Evolutionary conservation across 2,888 invertebrate genomes (phyloP), one percentile per base, ranked within the genome.

Genomic region (Hypolimnas misippus): DNA sequence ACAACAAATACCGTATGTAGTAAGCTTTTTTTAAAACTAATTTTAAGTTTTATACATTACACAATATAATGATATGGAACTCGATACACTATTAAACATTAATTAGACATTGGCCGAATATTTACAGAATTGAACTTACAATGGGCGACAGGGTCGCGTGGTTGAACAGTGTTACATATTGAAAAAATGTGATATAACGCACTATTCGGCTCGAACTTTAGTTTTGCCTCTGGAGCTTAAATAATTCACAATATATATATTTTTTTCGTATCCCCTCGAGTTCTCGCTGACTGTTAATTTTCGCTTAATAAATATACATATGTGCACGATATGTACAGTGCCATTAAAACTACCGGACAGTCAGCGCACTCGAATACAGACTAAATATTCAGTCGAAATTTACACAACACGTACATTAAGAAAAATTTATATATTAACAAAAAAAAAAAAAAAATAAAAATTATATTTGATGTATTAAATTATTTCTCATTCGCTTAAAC

Each of bases 401-500:
- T 66, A 70, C 67, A 65, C 61, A 69, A 72, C 52, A 33, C 54
- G 49, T 61, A 56, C 16, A 33, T 56, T 51, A 57, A 62, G 67
- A 55, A 51, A 55, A 52, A 57, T 66, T 66, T 63, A 68, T 63
- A 65, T 52, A 68, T 63, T 58, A 69, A 68, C 66, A 71, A 73
- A 72, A 74, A 74, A 73, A 74, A 72, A 78, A 78, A 10, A 29
- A 25, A 12, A 49, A 49, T 46, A 46, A 29, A 49, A 82, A 78
- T 76, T 73, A 81, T 79, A 81, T 79, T 80, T 83, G 89, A 92
- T 91, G 92, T 91, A 91, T 91, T 91, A 91, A 91, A 91, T 83
- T 81, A 81, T 87, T 85, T 88, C 92, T 88, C 89, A 84, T 80
- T 70, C 64, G 55, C 66, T 69, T 66, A 75, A 66, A 68, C 77